Percentiles rank a stretch among this genome's conserved stretches.
These are phyloP conservation scores for Steinernema carpocapsae DNA, from an alignment of 2,888 invertebrate genomes.

Conservation along the genomic window DNA sequence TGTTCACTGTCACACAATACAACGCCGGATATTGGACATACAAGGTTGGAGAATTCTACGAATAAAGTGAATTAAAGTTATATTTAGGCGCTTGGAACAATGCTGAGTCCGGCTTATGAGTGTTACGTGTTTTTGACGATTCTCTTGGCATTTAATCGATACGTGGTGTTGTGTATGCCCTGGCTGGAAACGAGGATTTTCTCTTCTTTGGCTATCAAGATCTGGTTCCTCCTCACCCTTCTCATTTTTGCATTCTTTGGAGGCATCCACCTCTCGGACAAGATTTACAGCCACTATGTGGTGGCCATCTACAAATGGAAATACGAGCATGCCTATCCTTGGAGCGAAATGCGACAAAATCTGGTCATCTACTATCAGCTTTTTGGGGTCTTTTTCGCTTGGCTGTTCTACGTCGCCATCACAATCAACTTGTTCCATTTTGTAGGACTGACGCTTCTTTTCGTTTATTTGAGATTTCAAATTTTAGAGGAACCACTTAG, in stretches of 20 bases:
- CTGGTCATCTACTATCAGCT: constrained; percentile 11
- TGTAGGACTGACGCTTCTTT: background rate
- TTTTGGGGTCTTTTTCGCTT: background rate
- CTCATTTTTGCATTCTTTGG: background rate
- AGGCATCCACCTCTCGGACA: background rate
- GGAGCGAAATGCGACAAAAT: background rate
- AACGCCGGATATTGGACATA: background rate
- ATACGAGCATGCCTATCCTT: background rate
- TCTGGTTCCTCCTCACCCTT: background rate
- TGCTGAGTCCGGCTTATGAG: constrained; percentile 3
- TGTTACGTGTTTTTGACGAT: constrained; percentile 10
- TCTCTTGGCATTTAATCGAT: constrained; percentile 14
- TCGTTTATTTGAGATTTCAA: background rate
- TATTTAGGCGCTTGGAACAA: background rate
- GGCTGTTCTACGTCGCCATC: constrained; percentile 13
- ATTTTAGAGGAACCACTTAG: background rate
- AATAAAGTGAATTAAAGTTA: background rate
- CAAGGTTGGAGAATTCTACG: background rate
- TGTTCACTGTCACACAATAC: background rate
- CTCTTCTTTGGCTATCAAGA: background rate
- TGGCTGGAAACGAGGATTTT: background rate
- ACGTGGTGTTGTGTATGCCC: background rate
- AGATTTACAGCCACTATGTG: background rate
- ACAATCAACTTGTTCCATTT: background rate
- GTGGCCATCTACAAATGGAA: background rate